A percentile compares a stretch with the other conserved stretches of the same genome.
Evolutionary conservation across 2,888 invertebrate genomes (phyloP).

Genomic region (Hyppa rectilinea): DNA sequence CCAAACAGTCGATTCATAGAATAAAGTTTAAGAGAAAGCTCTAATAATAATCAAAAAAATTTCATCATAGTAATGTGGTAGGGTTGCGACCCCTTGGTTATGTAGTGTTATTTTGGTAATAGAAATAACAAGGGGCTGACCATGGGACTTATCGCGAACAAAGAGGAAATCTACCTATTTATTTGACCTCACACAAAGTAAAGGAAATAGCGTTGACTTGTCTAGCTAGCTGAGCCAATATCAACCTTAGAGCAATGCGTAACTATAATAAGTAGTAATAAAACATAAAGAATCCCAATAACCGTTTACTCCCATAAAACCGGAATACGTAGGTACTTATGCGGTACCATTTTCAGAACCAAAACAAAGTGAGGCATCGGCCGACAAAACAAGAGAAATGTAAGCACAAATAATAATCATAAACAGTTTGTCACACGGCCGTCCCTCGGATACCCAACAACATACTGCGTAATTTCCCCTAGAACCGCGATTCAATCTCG

Average conservation of each 20-base stretch:
- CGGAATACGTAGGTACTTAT: neutral
- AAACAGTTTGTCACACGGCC: slow-evolving; percentile 61
- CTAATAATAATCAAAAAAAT: slow-evolving; percentile 50
- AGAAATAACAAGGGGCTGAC: slow-evolving; percentile 3
- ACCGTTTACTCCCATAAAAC: neutral
- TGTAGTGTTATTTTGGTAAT: slow-evolving; percentile 19
- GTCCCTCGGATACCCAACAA: slow-evolving; percentile 47
- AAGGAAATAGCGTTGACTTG: neutral
- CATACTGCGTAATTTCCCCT: slow-evolving; percentile 76
- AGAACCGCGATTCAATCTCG: slow-evolving; percentile 81
- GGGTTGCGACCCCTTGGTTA: slow-evolving; percentile 45
- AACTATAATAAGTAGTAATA: neutral
- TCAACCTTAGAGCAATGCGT: neutral
- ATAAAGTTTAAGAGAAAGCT: slow-evolving; percentile 41
- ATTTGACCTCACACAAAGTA: neutral
- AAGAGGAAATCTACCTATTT: slow-evolving; percentile 13
- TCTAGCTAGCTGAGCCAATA: neutral
- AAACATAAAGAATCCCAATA: neutral
- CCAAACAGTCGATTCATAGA: too few species aligned
- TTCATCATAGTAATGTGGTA: slow-evolving; percentile 36
- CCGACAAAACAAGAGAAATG: slow-evolving; percentile 47
- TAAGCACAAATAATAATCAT: slow-evolving; percentile 58
- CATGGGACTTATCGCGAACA: slow-evolving; percentile 20
- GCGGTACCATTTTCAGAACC: neutral
- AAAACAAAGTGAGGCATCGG: slow-evolving; percentile 34